Conservation (phyloP, 2,113 vertebrate genomes). For the Heptranchias perlo region DNA sequence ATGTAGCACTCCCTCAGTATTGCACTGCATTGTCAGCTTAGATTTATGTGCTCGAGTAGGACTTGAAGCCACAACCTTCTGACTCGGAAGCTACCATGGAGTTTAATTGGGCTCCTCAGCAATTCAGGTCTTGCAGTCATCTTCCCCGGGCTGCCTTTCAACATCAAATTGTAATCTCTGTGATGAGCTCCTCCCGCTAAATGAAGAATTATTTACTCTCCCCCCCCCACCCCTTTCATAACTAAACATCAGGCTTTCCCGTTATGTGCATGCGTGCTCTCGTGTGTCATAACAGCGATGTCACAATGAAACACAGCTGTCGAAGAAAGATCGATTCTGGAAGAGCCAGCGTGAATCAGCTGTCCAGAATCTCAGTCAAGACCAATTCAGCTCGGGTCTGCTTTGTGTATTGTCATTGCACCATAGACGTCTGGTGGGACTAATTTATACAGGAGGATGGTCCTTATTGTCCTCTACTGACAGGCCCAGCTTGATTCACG, state of each 20-base stretch:
- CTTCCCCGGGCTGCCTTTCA: neutral
- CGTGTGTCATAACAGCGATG: too few species aligned
- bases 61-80: neutral
- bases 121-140: neutral
- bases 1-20: neutral
- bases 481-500: constrained; percentile 47
- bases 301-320: too few species aligned
- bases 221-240: too few species aligned
- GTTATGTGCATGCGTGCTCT: too few species aligned
- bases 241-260: too few species aligned
- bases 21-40: neutral
- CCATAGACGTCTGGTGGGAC: neutral
- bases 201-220: too few species aligned
- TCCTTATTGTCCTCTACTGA: constrained; percentile 57
- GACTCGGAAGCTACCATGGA: too few species aligned
- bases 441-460: constrained; percentile 51
- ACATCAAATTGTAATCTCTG: too few species aligned
- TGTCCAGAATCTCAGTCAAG: neutral
- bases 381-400: neutral
- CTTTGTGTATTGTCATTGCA: neutral
- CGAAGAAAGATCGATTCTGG: too few species aligned
- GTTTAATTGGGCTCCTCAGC: too few species aligned
- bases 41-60: neutral
- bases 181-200: too few species aligned
- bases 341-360: too few species aligned